Conservation (phyloP, 1,140 invertebrate genomes). For the Drosophila bocki region DNA sequence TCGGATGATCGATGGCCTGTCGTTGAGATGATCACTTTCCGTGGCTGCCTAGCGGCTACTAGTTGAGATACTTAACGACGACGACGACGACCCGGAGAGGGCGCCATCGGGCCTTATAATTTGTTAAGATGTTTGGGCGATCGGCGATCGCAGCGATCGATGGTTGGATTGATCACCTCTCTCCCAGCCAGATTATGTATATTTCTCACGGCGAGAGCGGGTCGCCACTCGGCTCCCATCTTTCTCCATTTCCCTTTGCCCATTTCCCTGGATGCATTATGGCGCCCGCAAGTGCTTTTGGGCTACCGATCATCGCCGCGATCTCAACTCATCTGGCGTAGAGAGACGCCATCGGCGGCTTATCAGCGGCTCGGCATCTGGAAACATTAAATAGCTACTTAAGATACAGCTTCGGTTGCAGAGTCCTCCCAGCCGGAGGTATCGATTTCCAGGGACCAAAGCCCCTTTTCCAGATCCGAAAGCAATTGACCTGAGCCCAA, state of each 20-base stretch:
- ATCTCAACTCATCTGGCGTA: constrained; percentile 33
- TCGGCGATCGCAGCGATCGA: constrained; percentile 35
- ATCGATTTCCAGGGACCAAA: constrained; percentile 58
- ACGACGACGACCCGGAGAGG: constrained; percentile 43
- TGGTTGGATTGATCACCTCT: constrained; percentile 31
- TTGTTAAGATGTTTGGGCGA: constrained; percentile 80
- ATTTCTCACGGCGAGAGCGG: constrained; percentile 75
- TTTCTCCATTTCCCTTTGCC: constrained; percentile 4
- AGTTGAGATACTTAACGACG: constrained; percentile 81
- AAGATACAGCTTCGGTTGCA: constrained; percentile 62
- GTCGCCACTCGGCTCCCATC: constrained; percentile 20
- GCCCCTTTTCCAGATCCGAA: constrained; percentile 15
- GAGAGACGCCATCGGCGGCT: constrained; percentile 41
- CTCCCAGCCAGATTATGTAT: constrained; percentile 58
- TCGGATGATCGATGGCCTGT: constrained; percentile 82
- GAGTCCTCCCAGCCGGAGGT: constrained; percentile 13
- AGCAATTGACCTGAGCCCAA: constrained; percentile 75
- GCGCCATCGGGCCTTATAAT: constrained; percentile 65
- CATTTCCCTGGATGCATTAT: constrained; percentile 55
- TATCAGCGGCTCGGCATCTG: constrained; percentile 76
- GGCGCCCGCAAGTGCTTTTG: constrained; percentile 58
- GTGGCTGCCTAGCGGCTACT: constrained; percentile 83
- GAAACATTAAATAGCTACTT: constrained; percentile 76
- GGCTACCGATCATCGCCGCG: constrained; percentile 51
- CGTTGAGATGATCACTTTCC: constrained; percentile 80